Conservation (phyloP, 2,113 vertebrate genomes). For the Corythaixoides concolor region DNA sequence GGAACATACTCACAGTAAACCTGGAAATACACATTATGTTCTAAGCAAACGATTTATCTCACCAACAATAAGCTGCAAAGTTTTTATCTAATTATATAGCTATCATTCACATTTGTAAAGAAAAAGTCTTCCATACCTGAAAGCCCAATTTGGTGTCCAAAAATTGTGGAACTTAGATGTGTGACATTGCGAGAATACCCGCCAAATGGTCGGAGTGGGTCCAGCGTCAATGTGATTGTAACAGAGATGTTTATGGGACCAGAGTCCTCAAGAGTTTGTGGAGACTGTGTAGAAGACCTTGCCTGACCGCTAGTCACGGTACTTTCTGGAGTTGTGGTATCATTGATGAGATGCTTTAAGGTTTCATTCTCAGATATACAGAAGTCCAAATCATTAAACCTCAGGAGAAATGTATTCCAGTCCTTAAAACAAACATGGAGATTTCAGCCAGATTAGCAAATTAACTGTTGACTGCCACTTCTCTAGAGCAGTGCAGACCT, state of each 20-base stretch:
- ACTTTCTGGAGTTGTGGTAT: slow-evolving; percentile 89
- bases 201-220: slow-evolving; percentile 89
- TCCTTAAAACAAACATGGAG: slow-evolving; percentile 75
- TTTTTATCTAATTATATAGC: background rate
- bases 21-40: background rate
- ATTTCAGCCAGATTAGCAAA: background rate
- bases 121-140: slow-evolving; percentile 76
- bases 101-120: background rate
- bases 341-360: slow-evolving; percentile 91
- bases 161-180: slow-evolving; percentile 87
- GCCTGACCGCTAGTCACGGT: slow-evolving; percentile 88
- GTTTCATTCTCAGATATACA: slow-evolving; percentile 98
- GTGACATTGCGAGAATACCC: slow-evolving; percentile 96
- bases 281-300: slow-evolving; percentile 86
- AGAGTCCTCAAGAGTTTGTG: slow-evolving; percentile 87
- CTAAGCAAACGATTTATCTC: background rate
- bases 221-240: slow-evolving; percentile 92
- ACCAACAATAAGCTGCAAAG: background rate
- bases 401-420: slow-evolving; percentile 96
- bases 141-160: slow-evolving; percentile 93
- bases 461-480: background rate
- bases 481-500: background rate
- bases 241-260: slow-evolving; percentile 94
- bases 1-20: background rate
- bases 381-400: slow-evolving; percentile 95